Evolutionary conservation across 1,140 invertebrate species (phyloP).

Genomic region (Frieseomelitta varia): DNA sequence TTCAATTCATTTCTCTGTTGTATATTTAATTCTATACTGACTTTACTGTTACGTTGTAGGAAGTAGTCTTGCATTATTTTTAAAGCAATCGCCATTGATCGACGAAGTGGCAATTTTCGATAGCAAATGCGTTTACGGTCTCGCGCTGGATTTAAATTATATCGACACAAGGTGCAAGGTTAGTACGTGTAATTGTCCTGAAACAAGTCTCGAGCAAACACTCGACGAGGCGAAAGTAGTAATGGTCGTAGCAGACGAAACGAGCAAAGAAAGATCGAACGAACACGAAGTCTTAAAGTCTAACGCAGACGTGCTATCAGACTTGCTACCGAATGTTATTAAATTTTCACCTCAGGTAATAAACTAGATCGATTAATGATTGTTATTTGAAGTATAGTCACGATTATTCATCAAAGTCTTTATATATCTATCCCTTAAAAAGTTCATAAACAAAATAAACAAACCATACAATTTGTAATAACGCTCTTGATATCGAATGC

Average conservation of each 20-base stretch:
- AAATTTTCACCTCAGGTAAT: slow-evolving; percentile 81
- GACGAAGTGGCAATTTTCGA: slow-evolving; percentile 85
- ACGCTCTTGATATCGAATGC: background rate
- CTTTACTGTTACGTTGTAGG: slow-evolving; percentile 49
- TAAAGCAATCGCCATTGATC: slow-evolving; percentile 84
- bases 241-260: slow-evolving; percentile 79
- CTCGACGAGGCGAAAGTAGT: slow-evolving; percentile 83
- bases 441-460: too few species aligned
- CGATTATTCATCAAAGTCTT: too few species aligned
- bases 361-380: background rate
- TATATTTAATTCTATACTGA: background rate
- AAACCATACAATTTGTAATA: too few species aligned
- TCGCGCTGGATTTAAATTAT: slow-evolving; percentile 84
- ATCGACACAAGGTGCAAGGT: slow-evolving; percentile 87
- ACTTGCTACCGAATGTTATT: slow-evolving; percentile 80
- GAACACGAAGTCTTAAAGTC: slow-evolving; percentile 77
- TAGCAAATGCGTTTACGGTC: slow-evolving; percentile 78
- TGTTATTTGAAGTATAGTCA: too few species aligned
- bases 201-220: slow-evolving; percentile 69
- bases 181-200: slow-evolving; percentile 80
- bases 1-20: background rate
- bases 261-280: slow-evolving; percentile 30
- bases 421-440: too few species aligned
- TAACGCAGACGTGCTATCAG: slow-evolving; percentile 80
- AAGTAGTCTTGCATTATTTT: slow-evolving; percentile 80